Base-by-base conservation (phyloP, 2,888 invertebrate genomes). In the Phengaris arion region DNA sequence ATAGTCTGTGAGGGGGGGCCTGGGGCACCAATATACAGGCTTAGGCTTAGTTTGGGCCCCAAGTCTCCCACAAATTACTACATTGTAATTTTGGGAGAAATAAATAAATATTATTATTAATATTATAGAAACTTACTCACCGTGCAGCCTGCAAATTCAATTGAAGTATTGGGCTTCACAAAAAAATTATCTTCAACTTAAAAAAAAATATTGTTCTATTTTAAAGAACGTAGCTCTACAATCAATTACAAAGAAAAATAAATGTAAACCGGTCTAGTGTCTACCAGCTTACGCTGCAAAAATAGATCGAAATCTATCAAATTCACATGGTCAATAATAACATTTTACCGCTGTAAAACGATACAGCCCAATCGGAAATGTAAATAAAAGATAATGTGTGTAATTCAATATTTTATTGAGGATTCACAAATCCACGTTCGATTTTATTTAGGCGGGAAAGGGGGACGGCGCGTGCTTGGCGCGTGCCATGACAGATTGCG, bases 341-440 rank as follows among this genome's bases (percentile, higher is more conserved):
- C 87, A 88, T 83, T 83, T 82, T 77, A 83, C 82, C 79, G 77
- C 77, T 79, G 91, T 89, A 91, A 93, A 89, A 78, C 79, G 89
- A 92, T 89, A 90, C 82, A 81, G 76, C 86, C 85, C 90, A 90
- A 92, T 92, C 91, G 84, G 89, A 89, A 91, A 91, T 79, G 89
- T 86, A 92, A 93, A 93, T 91, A 93, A 85, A 87, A 88, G 89
- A 90, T 89, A 89, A 85, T 84, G 84, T 81, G 80, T 88, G 92
- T 90, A 92, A 93, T 85, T 86, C 83, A 87, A 93, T 92, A 89
- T 86, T 88, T 88, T 86, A 85, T 82, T 87, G 83, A 86, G 85
- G 87, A 89, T 89, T 86, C 88, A 83, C 82, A 82, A 86, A 70
- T 82, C 86, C 87, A 89, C 80, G 81, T 85, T 85, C 88, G 86